These are phyloP conservation scores for Diarsia mendica DNA, from an alignment of 2,888 invertebrate species.

Conservation along the genomic window DNA sequence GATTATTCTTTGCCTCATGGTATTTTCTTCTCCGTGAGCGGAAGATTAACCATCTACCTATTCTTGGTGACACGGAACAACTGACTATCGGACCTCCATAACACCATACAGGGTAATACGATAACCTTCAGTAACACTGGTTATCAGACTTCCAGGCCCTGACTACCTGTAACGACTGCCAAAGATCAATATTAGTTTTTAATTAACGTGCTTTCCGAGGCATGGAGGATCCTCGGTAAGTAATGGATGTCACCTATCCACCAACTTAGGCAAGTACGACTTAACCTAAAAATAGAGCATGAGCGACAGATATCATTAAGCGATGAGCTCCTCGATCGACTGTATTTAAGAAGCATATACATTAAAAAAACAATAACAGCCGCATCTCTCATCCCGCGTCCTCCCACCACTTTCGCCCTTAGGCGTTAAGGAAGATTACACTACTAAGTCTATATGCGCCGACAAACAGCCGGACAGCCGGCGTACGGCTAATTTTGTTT, in stretches of 20 bases:
- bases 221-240: too few species aligned
- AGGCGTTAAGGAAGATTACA: slow-evolving; percentile 80
- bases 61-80: not conserved
- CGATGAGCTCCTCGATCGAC: not conserved
- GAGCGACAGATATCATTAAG: not conserved
- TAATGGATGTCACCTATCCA: too few species aligned
- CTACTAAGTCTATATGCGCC: slow-evolving; percentile 77
- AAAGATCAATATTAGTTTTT: too few species aligned
- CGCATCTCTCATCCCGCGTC: slow-evolving; percentile 4
- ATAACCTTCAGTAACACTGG: too few species aligned
- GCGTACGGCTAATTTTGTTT: slow-evolving; percentile 82
- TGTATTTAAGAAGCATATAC: not conserved
- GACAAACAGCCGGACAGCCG: slow-evolving; percentile 78
- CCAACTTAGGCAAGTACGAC: too few species aligned
- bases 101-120: too few species aligned
- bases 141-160: too few species aligned
- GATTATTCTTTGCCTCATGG: not conserved
- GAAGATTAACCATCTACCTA: not conserved
- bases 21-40: not conserved
- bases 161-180: too few species aligned
- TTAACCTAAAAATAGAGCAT: not conserved
- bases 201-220: too few species aligned
- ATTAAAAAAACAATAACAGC: slow-evolving; percentile 11
- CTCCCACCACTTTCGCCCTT: slow-evolving; percentile 16
- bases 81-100: too few species aligned